Percentiles rank a stretch among this genome's conserved stretches.
These are phyloP conservation scores for Drosophila melanogaster DNA, from an alignment of 1,140 invertebrate genomes.

Conservation along the genomic window DNA sequence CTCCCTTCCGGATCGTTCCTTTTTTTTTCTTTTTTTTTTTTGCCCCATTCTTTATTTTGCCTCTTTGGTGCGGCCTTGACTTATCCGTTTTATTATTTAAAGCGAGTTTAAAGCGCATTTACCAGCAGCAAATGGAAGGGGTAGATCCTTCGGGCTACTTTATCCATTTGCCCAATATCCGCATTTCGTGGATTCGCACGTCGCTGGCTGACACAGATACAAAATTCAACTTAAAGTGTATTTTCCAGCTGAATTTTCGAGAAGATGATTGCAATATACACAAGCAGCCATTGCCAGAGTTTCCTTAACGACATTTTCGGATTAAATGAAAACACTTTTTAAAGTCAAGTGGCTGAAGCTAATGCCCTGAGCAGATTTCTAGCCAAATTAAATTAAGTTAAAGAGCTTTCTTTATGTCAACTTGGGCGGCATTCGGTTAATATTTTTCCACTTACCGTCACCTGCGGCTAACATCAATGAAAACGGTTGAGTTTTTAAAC, in stretches of 20 bases:
- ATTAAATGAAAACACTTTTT: neutral
- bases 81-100: neutral
- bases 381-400: slow-evolving; percentile 21
- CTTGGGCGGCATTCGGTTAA: slow-evolving; percentile 1
- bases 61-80: slow-evolving; percentile 11
- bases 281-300: neutral
- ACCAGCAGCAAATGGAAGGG: neutral
- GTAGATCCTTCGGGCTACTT: neutral
- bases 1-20: slow-evolving; percentile 18
- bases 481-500: slow-evolving; percentile 4
- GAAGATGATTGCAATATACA: too few species aligned
- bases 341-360: neutral
- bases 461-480: slow-evolving; percentile 7
- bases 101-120: slow-evolving; percentile 6
- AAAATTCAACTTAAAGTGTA: too few species aligned
- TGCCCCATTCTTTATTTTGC: neutral
- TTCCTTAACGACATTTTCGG: neutral
- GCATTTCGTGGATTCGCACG: neutral
- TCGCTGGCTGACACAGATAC: neutral
- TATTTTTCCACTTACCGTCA: neutral
- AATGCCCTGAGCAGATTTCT: slow-evolving; percentile 2
- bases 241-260: too few species aligned
- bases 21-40: too few species aligned
- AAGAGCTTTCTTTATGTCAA: neutral
- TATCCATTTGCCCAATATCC: neutral